Percentiles rank a stretch among this genome's conserved stretches.
Conservation (phyloP, 2,888 invertebrate species). For the Melinaea menophilus region DNA sequence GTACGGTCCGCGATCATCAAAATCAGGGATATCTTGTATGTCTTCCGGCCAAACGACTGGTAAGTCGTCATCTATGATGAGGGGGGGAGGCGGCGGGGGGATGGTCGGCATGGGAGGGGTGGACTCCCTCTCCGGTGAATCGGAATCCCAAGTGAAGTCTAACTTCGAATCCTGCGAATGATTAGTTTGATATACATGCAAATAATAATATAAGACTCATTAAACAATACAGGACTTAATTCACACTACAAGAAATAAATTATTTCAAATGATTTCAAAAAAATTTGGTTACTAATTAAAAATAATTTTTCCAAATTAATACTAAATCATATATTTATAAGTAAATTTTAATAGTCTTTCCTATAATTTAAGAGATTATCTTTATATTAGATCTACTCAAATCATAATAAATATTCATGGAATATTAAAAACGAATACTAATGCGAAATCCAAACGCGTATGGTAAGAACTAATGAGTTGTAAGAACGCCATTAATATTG, state of each 20-base stretch:
- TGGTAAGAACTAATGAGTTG: not conserved
- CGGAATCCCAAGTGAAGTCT: conserved; percentile 54
- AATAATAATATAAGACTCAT: too few relatives aligned
- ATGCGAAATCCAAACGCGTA: not conserved
- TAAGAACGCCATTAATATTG: conserved; percentile 2
- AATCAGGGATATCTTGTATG: conserved; percentile 32
- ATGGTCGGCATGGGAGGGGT: conserved; percentile 89
- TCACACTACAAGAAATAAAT: too few relatives aligned
- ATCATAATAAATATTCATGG: not conserved
- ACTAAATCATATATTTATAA: too few relatives aligned
- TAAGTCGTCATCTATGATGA: conserved; percentile 54
- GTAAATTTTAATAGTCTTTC: too few relatives aligned
- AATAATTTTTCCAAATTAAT: too few relatives aligned
- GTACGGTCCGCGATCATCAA: conserved; percentile 76
- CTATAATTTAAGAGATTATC: not conserved
- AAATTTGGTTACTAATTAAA: too few relatives aligned
- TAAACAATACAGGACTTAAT: too few relatives aligned
- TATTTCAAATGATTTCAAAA: too few relatives aligned
- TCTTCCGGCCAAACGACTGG: conserved; percentile 50
- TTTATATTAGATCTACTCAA: not conserved
- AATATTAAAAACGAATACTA: not conserved
- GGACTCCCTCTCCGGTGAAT: conserved; percentile 62
- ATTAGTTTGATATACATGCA: too few relatives aligned
- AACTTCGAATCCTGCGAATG: conserved; percentile 55
- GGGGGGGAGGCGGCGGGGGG: conserved; percentile 87